These are phyloP conservation scores for Leptinotarsa juncta DNA, from an alignment of 2,888 invertebrate genomes.

Conservation along the genomic window DNA sequence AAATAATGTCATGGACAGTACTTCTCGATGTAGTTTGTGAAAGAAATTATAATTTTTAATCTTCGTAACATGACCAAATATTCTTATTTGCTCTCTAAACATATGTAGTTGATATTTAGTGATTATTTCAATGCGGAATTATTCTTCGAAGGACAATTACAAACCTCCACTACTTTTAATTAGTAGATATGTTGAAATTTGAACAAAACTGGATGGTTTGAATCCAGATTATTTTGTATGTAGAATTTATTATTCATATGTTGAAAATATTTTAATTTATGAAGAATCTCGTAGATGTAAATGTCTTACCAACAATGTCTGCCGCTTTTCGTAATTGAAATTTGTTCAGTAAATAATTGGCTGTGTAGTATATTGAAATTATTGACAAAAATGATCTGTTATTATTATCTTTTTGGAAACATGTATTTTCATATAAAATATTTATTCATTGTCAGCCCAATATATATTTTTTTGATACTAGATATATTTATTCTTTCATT, in stretches of 20 bases:
- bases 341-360: slow-evolving; percentile 18
- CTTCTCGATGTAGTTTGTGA: neutral
- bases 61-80: neutral
- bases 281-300: neutral
- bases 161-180: too few relatives aligned
- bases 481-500: neutral
- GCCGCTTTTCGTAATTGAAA: slow-evolving; percentile 8
- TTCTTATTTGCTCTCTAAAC: neutral
- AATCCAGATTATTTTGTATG: slow-evolving; percentile 6
- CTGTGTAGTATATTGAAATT: slow-evolving; percentile 19
- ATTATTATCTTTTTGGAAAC: slow-evolving; percentile 6
- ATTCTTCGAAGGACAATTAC: too few relatives aligned
- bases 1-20: neutral
- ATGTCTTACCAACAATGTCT: slow-evolving; percentile 10
- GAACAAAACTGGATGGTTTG: neutral
- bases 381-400: slow-evolving; percentile 16
- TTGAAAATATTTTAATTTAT: neutral
- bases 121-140: too few relatives aligned
- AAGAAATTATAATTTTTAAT: neutral
- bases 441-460: slow-evolving; percentile 12
- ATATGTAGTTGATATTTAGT: neutral
- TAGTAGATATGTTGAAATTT: neutral
- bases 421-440: slow-evolving; percentile 15
- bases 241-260: slow-evolving; percentile 10
- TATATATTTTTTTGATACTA: slow-evolving; percentile 20